A percentile compares a stretch with the other conserved stretches of the same genome.
These are phyloP conservation scores for human DNA, from an alignment of 2,113 vertebrate species.

Conservation along the genomic window DNA sequence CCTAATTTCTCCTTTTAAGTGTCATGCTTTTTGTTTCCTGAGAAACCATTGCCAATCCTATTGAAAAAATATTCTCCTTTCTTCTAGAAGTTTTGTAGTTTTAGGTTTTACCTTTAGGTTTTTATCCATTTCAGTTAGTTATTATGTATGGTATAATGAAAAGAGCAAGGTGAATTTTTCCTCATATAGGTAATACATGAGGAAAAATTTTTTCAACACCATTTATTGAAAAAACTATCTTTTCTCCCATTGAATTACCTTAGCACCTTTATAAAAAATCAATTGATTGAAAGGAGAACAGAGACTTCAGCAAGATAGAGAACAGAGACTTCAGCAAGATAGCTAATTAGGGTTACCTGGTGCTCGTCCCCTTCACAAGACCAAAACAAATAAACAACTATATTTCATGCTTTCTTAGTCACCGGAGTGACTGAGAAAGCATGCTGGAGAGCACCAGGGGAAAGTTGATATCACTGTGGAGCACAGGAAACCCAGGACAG, in stretches of 20 bases:
- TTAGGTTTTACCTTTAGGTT: not conserved
- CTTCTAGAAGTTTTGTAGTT: not conserved
- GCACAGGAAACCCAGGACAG: not conserved
- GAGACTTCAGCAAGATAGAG: no score
- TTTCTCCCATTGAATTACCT: not conserved
- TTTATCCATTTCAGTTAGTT: not conserved
- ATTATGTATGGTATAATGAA: not conserved
- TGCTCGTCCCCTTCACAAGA: not conserved
- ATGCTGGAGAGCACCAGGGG: not conserved
- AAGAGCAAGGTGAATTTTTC: not conserved
- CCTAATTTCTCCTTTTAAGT: not conserved
- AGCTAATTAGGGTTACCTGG: not conserved
- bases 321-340: not conserved
- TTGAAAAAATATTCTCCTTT: not conserved
- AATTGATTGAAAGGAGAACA: not conserved
- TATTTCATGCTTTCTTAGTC: no score
- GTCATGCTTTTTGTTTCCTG: not conserved
- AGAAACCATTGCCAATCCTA: not conserved
- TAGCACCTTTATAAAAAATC: not conserved
- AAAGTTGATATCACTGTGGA: not conserved
- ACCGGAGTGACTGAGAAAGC: not conserved
- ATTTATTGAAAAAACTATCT: not conserved
- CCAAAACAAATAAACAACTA: not conserved
- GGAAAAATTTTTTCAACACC: not conserved
- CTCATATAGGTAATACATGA: not conserved